Evolutionary conservation across 2,888 invertebrate genomes (phyloP), one percentile per base, ranked within the genome.

Genomic region (Raillietiella orientalis): DNA sequence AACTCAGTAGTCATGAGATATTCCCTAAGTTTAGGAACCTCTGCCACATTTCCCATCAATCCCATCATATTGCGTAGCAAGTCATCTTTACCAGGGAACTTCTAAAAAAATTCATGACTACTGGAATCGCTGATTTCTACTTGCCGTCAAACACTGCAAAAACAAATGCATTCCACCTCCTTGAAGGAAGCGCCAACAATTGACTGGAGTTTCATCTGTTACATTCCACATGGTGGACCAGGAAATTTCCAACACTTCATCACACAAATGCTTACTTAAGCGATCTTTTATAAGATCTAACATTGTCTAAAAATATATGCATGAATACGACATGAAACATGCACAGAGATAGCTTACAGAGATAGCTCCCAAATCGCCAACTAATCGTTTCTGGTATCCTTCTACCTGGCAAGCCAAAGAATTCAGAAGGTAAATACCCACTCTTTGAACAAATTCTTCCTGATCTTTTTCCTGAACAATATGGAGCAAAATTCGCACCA

Each of bases 141-240:
- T 45, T 51, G 79, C 77, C 51, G 62, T 58, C 29, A 84, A 60
- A 47, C 90, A 93, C 34, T 61, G 60, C 9, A 77, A 55, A 48
- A 93, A 93, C 37, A 66, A 63, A 35, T 65, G 62, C 72, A 93
- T 74, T 34, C 93, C 93, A 21, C 63, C 57, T 32, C 65, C 64
- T 36, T 71, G 63, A 29, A 93, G 55, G 52, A 93, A 93, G 38
- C 71, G 57, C 44, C 65, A 59, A 52, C 90, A 90, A 53, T 93
- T 93, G 37, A 66, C 58, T 22, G 84, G 74, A 8, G 87, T 90
- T 52, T 93, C 90, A 46, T 93, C 90, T 16, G 74, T 71, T 35
- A 75, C 36, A 49, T 90, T 93, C 90, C 90, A 93, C 71, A 93
- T 72, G n/a, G 84, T 82, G 29, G 84, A 84, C 93, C 93, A 93